Percentiles rank a stretch among this genome's conserved stretches.
Conservation (phyloP, 2,797 vertebrate genomes). For the Cryptoprocta ferox region DNA sequence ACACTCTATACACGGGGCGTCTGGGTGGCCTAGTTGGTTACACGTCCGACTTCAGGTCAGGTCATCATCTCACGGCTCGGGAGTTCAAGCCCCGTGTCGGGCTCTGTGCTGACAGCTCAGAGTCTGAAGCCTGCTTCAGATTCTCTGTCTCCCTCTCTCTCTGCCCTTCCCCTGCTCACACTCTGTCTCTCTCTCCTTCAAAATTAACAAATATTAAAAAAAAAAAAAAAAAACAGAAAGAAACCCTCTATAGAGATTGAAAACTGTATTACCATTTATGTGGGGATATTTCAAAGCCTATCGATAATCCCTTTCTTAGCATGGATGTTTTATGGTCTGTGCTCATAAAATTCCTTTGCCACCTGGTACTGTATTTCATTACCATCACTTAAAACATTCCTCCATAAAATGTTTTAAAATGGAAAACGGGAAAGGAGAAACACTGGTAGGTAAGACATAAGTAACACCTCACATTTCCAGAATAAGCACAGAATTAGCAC, state of each 20-base stretch:
- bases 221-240: not conserved
- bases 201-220: too few species aligned
- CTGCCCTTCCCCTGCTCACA: too few species aligned
- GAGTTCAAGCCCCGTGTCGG: too few species aligned
- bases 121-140: too few species aligned
- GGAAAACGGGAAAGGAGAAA: not conserved
- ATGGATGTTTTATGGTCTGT: not conserved
- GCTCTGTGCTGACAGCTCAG: too few species aligned
- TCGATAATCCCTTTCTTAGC: not conserved
- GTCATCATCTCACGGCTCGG: too few species aligned
- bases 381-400: not conserved
- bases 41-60: too few species aligned
- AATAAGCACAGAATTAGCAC: not conserved
- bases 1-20: rapidly evolving
- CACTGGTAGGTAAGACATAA: not conserved
- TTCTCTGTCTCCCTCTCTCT: too few species aligned
- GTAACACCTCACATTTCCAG: not conserved
- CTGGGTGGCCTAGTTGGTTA: too few species aligned
- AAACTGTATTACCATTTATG: not conserved
- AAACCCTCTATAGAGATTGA: rapidly evolving
- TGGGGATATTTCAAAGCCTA: not conserved
- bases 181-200: too few species aligned
- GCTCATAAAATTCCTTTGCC: not conserved
- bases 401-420: not conserved
- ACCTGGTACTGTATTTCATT: not conserved